Conservation (phyloP, 92 coral and sea anemone species). For the Porites evermanni region DNA sequence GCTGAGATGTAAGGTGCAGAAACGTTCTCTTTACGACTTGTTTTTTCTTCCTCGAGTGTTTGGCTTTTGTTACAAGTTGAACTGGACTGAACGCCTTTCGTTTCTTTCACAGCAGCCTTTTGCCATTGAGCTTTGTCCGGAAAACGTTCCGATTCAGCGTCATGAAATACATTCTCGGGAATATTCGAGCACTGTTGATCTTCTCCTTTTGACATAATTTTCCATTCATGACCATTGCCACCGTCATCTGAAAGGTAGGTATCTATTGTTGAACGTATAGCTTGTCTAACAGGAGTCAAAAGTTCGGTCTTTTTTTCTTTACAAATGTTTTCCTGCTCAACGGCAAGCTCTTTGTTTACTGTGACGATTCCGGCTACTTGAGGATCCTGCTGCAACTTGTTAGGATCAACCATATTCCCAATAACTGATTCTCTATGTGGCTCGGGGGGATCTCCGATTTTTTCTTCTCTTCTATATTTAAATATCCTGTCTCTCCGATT, state of each 20-base stretch:
- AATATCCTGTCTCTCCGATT: background rate
- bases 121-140: background rate
- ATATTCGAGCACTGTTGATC: background rate
- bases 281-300: conserved; percentile 22
- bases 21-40: background rate
- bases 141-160: background rate
- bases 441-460: background rate
- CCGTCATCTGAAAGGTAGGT: background rate
- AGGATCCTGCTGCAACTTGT: background rate
- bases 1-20: background rate
- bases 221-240: background rate
- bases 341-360: background rate
- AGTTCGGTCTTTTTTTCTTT: background rate
- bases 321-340: background rate
- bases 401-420: background rate
- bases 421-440: background rate
- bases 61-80: background rate
- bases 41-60: background rate
- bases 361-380: background rate
- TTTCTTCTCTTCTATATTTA: background rate
- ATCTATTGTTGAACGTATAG: conserved; percentile 1
- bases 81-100: conserved; percentile 12
- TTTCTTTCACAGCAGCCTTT: background rate
- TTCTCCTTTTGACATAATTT: background rate
- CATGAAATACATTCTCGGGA: background rate